Percentiles rank a stretch among this genome's conserved stretches.
Evolutionary conservation across 1,140 invertebrate genomes (phyloP).

Genomic region (Drosophila nigrodunni): DNA sequence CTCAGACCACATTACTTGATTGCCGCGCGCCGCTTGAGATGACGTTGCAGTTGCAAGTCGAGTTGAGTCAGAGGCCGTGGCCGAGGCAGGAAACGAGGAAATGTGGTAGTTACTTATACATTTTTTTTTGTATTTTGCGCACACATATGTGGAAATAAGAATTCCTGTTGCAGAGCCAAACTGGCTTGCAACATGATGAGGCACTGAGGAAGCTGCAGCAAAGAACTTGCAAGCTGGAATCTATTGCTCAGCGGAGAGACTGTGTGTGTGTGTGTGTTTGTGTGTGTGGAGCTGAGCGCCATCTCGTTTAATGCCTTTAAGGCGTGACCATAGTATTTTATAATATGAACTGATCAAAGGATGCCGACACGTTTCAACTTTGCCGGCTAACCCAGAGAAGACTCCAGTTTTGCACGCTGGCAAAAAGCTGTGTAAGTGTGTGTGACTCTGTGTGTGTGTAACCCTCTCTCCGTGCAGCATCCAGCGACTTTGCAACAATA

Average conservation of each 20-base stretch:
- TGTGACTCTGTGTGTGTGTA: background rate
- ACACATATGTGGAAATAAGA: conserved; percentile 74
- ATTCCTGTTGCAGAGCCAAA: conserved; percentile 63
- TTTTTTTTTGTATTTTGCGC: conserved; percentile 41
- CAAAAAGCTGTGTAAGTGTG: conserved; percentile 41
- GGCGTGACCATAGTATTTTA: conserved; percentile 85
- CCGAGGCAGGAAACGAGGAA: conserved; percentile 75
- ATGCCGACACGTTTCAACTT: conserved; percentile 82
- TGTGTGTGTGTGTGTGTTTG: conserved; percentile 44
- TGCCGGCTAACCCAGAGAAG: conserved; percentile 68
- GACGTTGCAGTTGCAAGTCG: conserved; percentile 75
- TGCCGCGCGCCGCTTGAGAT: conserved; percentile 75
- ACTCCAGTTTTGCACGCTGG: conserved; percentile 77
- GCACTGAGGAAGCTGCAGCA: conserved; percentile 52
- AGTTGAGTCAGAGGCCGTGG: conserved; percentile 15
- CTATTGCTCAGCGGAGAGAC: conserved; percentile 50
- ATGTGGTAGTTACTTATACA: conserved; percentile 44
- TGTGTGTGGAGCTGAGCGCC: conserved; percentile 78
- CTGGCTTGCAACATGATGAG: conserved; percentile 49
- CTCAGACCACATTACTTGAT: conserved; percentile 74
- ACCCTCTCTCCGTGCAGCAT: conserved; percentile 15
- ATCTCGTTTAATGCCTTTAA: conserved; percentile 85
- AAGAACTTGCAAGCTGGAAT: conserved; percentile 77
- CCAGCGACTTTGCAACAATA: conserved; percentile 66
- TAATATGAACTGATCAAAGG: conserved; percentile 85